Evolutionary conservation across 2,888 invertebrate species (phyloP), one percentile per base, ranked within the genome.

Genomic region (Leptopterna dolabrata): DNA sequence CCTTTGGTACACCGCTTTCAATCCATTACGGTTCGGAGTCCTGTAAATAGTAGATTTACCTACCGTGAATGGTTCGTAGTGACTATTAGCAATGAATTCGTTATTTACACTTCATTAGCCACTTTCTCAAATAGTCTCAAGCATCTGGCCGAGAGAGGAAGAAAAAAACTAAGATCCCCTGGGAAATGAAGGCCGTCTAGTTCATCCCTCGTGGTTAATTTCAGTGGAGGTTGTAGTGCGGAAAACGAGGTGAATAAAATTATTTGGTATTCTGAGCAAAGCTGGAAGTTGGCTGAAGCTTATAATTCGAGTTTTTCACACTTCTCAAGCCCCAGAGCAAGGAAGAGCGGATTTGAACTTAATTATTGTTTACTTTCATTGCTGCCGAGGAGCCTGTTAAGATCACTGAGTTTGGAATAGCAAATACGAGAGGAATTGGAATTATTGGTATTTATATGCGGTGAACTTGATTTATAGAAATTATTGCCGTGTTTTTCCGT

Each of bases 61-160:
- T 36, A 7, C 4, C 36, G 36, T 36, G 7, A 7, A 7, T 36
- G 7, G 36, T 36, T 36, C 2, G 36, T 36, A 63, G 63, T 19
- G 19, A 19, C 19, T 19, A 55, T 55, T 55, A n/a, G 27, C 24
- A 9, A 6, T 0, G 63, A 63, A 24, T 63, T 63, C 55, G 63
- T 63, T 63, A 63, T 63, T 63, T 63, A 63, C 63, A 63, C 63
- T 63, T 27, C 63, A 63, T 63, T 63, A 63, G 63, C 63, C 63
- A 27, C 24, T 24, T 9, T 4, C 27, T 63, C 6, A 63, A 24
- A 13, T 24, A 19, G 24, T 19, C n/a, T n/a, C n/a, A 63, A 63
- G 63, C 13, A 24, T 1, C 63, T 11, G 6, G 9, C 7, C 63
- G 63, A n/a, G 9, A 24, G n/a, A 27, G 27, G 7, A 55, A 24